Base-by-base conservation (phyloP, 2,797 vertebrate species). In the Crax fasciolata region DNA sequence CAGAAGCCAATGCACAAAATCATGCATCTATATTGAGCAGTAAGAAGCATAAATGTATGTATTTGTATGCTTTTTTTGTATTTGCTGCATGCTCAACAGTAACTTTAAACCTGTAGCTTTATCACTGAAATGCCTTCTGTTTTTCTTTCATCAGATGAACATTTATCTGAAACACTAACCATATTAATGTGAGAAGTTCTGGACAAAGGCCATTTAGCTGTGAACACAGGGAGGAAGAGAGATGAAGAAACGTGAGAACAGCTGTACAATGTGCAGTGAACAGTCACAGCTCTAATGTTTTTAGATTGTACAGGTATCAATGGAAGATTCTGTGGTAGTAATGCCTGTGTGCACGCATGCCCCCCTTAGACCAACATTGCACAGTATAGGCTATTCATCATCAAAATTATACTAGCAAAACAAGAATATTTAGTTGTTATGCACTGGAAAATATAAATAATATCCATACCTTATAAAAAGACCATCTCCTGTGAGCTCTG, bases 101-200 rank as follows among this genome's bases (percentile, higher is more conserved):
- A 87, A 59, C 28, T 90, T 72, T 10, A 86, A 76, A 58, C 10
- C 20, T 38, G 18, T 28, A 54, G 13, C 13, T 73, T 85, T 62
- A 43, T 70, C 20, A 55, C 28, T 68, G 30, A 28, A 14, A 70
- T 68, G 44, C 9, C 18, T 82, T 76, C 46, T 59, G 28, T 44
- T 92, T 83, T 44, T 78, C 39, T 67, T 84, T 86, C 41, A 75
- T 72, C 39, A 81, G 41, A 25, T 10, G 11, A 13, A 75, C 7
- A 4, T 46, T 84, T 48, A 59, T 25, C 46, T 73, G 79, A 73
- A 66, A 58, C 28, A 27, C 30, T 43, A 63, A 39, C 28, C 28
- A 19, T 20, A 7, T 1, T 12, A 38, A 46, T 0, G 0, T 43
- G 43, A 76, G 82, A 83, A 15, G 52, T 39, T 41, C 9, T 2